Conservation (phyloP, 1,140 invertebrate species). For the Euwallacea similis region DNA sequence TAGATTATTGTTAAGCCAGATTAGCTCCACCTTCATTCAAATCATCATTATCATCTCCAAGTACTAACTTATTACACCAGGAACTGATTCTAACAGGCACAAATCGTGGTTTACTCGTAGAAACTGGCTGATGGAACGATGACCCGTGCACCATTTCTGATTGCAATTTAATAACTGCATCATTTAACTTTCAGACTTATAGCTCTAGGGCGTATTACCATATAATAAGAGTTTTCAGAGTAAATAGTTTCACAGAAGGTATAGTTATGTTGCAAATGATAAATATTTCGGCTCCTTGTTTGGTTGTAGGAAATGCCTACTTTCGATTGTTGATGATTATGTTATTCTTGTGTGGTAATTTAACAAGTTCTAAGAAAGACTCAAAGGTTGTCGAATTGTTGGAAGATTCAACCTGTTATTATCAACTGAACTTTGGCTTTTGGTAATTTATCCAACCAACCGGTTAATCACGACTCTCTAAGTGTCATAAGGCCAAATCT, state of each 20-base stretch:
- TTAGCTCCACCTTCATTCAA: too few species aligned
- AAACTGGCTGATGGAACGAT: slow-evolving; percentile 18
- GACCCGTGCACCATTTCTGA: slow-evolving; percentile 26
- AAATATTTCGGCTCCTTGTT: slow-evolving; percentile 3
- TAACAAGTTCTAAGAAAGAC: too few species aligned
- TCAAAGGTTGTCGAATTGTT: too few species aligned
- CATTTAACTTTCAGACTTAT: slow-evolving; percentile 4
- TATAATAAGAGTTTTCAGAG: not conserved
- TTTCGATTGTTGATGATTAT: not conserved
- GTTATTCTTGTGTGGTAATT: not conserved
- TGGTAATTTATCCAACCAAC: not conserved
- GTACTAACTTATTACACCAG: too few species aligned
- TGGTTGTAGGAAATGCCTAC: not conserved
- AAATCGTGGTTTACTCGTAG: not conserved
- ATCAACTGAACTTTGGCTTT: not conserved
- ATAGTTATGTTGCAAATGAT: not conserved
- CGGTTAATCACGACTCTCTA: not conserved
- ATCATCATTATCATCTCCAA: too few species aligned
- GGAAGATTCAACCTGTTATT: not conserved
- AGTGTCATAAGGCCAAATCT: not conserved
- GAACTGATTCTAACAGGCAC: too few species aligned
- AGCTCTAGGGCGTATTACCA: not conserved
- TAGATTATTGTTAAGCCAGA: too few species aligned
- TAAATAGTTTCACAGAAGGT: not conserved
- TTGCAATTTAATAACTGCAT: slow-evolving; percentile 30